Evolutionary conservation across 2,113 vertebrate species (phyloP).

Genomic region (Podilymbus podiceps): DNA sequence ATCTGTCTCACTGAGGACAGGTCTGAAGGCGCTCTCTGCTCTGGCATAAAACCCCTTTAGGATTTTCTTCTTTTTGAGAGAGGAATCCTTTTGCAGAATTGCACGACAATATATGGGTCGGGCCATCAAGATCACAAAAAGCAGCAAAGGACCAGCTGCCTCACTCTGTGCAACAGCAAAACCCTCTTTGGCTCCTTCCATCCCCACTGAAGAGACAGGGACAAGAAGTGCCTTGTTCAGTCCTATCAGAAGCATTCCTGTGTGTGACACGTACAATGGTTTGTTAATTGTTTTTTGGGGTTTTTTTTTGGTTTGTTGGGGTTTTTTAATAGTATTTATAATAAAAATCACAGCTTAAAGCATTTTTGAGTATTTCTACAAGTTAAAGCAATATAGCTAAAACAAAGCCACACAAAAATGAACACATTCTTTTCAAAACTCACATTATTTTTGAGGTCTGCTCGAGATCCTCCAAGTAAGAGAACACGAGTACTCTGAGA

Average conservation of each 20-base stretch:
- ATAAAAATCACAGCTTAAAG: background rate
- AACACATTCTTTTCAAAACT: constrained; percentile 44
- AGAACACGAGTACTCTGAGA: constrained; percentile 88
- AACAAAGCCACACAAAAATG: background rate
- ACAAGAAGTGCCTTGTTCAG: background rate
- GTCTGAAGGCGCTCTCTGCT: background rate
- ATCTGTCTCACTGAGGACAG: background rate
- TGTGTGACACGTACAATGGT: background rate
- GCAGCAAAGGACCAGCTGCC: background rate
- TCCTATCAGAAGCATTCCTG: background rate
- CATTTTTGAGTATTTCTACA: background rate
- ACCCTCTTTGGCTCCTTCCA: background rate
- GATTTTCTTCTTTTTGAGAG: background rate
- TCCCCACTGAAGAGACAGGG: background rate
- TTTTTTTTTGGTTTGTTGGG: background rate
- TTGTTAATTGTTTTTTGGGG: background rate
- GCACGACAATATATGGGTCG: background rate
- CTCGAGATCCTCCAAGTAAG: constrained; percentile 89
- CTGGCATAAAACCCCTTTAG: background rate
- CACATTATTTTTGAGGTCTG: constrained; percentile 91
- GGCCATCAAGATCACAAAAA: background rate
- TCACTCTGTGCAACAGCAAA: background rate
- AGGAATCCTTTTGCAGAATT: background rate
- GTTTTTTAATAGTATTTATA: background rate
- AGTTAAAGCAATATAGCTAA: background rate